phyloP scores from a whole-genome alignment of 2,113 vertebrate genomes.

The Phalacrocorax brasilianus region DNA sequence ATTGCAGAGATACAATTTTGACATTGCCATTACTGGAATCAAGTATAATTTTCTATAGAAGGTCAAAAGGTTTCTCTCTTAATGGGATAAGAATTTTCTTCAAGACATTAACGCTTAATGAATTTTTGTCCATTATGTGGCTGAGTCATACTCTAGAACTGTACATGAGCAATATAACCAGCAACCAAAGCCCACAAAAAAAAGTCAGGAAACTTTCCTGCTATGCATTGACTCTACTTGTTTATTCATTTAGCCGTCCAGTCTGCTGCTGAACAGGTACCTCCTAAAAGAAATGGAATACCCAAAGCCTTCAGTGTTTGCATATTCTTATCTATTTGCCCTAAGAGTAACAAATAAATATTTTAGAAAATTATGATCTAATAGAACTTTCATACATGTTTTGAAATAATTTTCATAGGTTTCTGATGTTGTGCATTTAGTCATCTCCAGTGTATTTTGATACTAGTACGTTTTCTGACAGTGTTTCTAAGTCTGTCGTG shows the following conservation, averaged over 20 bases:
- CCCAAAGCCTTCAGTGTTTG: not conserved
- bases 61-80: not conserved
- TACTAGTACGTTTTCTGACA: not conserved
- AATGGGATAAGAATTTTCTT: slow-evolving; percentile 3
- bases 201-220: not conserved
- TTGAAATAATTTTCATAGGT: not conserved
- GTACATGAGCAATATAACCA: not conserved
- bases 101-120: not conserved
- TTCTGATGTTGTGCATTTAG: not conserved
- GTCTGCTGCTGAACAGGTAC: not conserved
- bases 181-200: not conserved
- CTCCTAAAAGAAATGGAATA: not conserved
- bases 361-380: not conserved
- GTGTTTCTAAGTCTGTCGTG: not conserved
- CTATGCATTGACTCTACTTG: not conserved
- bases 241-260: not conserved
- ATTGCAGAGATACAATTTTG: not conserved
- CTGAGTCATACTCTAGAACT: not conserved
- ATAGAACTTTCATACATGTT: not conserved
- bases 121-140: not conserved
- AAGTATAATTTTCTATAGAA: not conserved
- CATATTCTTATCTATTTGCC: not conserved
- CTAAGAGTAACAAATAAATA: not conserved
- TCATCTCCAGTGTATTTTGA: not conserved
- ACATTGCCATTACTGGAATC: not conserved